These are phyloP conservation scores for Drosophila grimshawi DNA, from an alignment of 1,140 invertebrate species.

Conservation along the genomic window DNA sequence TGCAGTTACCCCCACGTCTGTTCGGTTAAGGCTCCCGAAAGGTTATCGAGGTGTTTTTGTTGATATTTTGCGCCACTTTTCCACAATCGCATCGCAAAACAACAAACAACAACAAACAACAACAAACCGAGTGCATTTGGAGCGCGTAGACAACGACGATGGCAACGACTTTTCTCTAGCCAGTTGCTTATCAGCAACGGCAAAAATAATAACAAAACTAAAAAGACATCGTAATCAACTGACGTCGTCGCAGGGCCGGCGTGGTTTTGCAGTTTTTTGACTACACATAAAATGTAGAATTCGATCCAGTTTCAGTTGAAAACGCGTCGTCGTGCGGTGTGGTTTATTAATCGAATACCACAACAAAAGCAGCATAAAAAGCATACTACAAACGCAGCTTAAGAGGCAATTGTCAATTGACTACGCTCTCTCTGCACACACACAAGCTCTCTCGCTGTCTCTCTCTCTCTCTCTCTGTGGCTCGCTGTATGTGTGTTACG, in stretches of 20 bases:
- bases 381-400: constrained; percentile 13
- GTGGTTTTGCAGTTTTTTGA: constrained; percentile 16
- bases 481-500: no score
- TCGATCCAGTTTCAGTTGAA: constrained; percentile 60
- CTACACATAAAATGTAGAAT: constrained; percentile 55
- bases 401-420: constrained; percentile 2
- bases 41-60: constrained; percentile 52
- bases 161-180: constrained; percentile 14
- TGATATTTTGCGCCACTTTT: constrained; percentile 22
- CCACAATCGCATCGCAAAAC: neutral
- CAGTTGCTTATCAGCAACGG: constrained; percentile 51
- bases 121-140: constrained; percentile 21
- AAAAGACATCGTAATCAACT: constrained; percentile 27
- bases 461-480: constrained; percentile 13
- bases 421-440: constrained; percentile 1
- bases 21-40: constrained; percentile 40
- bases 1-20: constrained; percentile 38
- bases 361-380: constrained; percentile 25
- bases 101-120: constrained; percentile 21
- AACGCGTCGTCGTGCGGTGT: constrained; percentile 52
- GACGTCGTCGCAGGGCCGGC: constrained; percentile 45
- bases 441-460: constrained; percentile 19
- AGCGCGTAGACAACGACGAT: neutral
- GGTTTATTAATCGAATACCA: constrained; percentile 41
- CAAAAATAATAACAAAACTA: neutral